phyloP scores from a whole-genome alignment of 1,140 invertebrate genomes.

The Leptoteleia sp. region DNA sequence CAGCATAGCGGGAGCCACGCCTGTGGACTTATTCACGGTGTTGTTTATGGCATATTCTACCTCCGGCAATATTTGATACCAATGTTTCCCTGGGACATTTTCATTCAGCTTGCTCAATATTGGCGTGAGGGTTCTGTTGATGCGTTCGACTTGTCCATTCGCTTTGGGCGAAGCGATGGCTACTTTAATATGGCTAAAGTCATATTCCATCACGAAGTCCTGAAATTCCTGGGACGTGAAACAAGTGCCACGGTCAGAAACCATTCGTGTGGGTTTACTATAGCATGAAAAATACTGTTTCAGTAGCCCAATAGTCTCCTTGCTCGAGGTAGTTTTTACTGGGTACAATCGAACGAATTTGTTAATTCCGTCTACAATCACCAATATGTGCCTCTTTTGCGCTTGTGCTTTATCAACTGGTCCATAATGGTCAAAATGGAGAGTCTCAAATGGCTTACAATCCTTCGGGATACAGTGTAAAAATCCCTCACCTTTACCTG shows the following conservation, averaged over 20 bases:
- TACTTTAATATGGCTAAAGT: conserved; percentile 36
- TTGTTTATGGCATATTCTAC: conserved; percentile 62
- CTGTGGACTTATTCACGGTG: conserved; percentile 9
- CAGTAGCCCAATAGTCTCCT: no score
- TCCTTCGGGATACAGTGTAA: conserved; percentile 7
- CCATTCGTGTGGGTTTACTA: background rate
- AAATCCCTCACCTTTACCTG: background rate
- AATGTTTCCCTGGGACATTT: conserved; percentile 25
- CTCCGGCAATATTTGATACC: conserved; percentile 1
- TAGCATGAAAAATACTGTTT: background rate
- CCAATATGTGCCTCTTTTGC: no score
- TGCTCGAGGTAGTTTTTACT: no score
- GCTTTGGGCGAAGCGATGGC: conserved; percentile 54
- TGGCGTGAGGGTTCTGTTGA: conserved; percentile 38
- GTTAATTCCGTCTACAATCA: no score
- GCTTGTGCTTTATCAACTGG: no score
- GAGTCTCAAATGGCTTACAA: conserved; percentile 18
- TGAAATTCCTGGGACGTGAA: background rate
- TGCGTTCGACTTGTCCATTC: conserved; percentile 19
- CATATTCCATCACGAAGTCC: conserved; percentile 23
- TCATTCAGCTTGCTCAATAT: conserved; percentile 17
- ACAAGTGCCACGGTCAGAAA: background rate
- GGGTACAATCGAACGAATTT: no score
- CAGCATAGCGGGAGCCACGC: conserved; percentile 27
- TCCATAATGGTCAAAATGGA: no score